Evolutionary conservation across 2,113 vertebrate species (phyloP), one percentile per base, ranked within the genome.

Genomic region (Passer montanus): DNA sequence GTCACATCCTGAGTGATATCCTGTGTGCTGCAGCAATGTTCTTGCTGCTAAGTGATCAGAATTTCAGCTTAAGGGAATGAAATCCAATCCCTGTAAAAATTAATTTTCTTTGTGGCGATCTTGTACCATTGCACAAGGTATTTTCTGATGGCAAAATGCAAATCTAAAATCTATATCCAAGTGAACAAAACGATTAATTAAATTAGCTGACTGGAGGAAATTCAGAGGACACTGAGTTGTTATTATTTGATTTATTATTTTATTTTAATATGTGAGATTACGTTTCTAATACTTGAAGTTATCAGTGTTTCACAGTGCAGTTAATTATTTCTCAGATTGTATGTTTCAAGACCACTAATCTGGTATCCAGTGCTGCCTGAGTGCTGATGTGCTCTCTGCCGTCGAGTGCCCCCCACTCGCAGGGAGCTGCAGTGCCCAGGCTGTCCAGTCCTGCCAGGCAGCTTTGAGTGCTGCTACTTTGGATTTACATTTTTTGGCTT

Each of bases 1-100:
- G 98, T 95, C 94, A 95, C 90, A 98, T 98, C 98, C 98, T 98
- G 98, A 98, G 94, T 95, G 97, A 97, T 97, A 98, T 98, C 97
- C 97, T 97, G 97, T 97, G 97, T 98, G 97, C 95, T 68, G 88
- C 56, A 41, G 93, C 94, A 72, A 94, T 44, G 14, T 97, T 97
- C 95, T 97, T 95, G 84, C 97, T 96, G 96, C 95, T 98, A 94
- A 91, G 92, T 95, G 97, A 97, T 98, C 96, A 97, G 95, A 92
- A 97, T 94, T 94, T 97, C 94, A 98, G 97, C 95, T 14, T 14
- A 44, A 97, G 98, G 97, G 97, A 98, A 97, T 97, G 97, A 96
- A 97, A 98, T 97, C 94, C 91, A 98, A 97, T 97, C 96, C 85
- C 47, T 96, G 96, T 98, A 97, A 97, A 98, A 97, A 97, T 95